Conservation (phyloP, 2,797 vertebrate species). For the Rachycentron canadum region DNA sequence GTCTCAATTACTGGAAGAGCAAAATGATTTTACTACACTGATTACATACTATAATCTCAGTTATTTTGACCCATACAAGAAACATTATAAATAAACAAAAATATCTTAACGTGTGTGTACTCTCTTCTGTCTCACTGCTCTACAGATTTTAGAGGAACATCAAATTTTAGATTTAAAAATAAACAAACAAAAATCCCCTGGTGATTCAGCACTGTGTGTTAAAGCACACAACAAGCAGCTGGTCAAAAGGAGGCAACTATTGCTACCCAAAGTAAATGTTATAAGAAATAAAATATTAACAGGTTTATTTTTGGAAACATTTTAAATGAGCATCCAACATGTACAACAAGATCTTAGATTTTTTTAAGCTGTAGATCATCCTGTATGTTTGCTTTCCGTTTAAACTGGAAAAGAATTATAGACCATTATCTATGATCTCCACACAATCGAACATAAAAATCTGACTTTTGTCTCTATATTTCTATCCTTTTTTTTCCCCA, state of each 20-base stretch:
- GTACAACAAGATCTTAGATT: neutral
- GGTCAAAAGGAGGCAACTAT: neutral
- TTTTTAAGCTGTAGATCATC: neutral
- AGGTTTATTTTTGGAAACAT: constrained; percentile 21
- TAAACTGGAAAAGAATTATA: neutral
- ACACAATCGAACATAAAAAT: neutral
- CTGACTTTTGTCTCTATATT: neutral
- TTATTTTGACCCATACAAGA: neutral
- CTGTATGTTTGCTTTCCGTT: neutral
- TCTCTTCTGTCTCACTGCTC: no score
- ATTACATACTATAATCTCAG: neutral
- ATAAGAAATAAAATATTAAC: constrained; percentile 18
- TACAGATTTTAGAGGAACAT: no score
- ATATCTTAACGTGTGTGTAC: no score
- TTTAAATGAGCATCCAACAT: constrained; percentile 10
- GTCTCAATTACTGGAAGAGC: neutral
- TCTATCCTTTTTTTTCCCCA: neutral
- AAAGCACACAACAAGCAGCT: neutral
- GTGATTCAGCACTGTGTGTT: neutral
- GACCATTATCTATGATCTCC: neutral
- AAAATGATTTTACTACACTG: neutral
- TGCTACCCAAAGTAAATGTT: neutral
- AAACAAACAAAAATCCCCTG: neutral
- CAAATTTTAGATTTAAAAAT: no score
- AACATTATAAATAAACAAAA: neutral